Base-by-base conservation (phyloP, 2,888 invertebrate species). In the Phlogophora meticulosa region DNA sequence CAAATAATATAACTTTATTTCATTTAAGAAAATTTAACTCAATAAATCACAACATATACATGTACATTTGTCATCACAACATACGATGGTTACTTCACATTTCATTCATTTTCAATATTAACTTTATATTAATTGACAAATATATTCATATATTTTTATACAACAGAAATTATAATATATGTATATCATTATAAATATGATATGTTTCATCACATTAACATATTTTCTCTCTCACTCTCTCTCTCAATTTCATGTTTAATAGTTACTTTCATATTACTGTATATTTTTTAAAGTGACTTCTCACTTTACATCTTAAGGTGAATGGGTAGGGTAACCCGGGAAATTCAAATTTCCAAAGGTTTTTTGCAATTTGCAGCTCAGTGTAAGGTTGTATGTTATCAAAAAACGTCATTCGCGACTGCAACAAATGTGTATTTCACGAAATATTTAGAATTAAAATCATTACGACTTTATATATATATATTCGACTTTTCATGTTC, bases 1-100 rank as follows among this genome's bases (percentile, higher is more conserved):
- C 93, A 92, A 94, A 94, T 90, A 90, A 91, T 90, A 91, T 90
- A 92, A 87, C 78, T 92, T 91, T 92, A 92, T 91, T 92, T 87
- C 82, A 72, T 87, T 80, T 80, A 81, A 78, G 78, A 81, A 81
- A 83, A 80, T 82, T 84, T 83, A 89, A 89, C 86, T 80, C 84
- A 89, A 88, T 88, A 88, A 92, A 90, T 92, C 90, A 92, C 91
- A 92, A 92, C 90, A 87, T 88, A 84, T 85, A 87, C 85, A 87
- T 84, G 82, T 83, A 83, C 78, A 81, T 78, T 76, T 77, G 32
- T 80, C 81, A 83, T 86, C 85, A 87, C 85, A 87, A 86, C 88
- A 78, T 80, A 82, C 81, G 76, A 82, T 75, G 81, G 78, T 82
- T 82, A 82, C 76, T 84, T 77, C 83, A 80, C 76, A 73, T 76